Percentiles rank a stretch among this genome's conserved stretches.
phyloP scores from a whole-genome alignment of 2,113 vertebrate genomes.

The Peromyscus polionotus region DNA sequence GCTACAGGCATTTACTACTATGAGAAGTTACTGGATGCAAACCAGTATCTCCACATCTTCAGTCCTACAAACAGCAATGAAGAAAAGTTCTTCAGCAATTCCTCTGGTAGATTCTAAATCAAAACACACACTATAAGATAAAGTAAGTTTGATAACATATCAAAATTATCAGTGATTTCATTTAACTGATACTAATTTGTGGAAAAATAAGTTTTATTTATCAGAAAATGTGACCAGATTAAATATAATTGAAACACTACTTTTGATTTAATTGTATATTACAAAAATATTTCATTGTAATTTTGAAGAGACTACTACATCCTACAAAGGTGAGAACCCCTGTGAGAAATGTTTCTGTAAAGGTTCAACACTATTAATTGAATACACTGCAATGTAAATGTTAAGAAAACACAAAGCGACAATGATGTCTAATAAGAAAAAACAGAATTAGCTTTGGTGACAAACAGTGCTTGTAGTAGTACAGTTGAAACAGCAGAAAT shows the following conservation, averaged over 20 bases:
- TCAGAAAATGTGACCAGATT: not conserved
- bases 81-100: not conserved
- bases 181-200: not conserved
- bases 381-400: not conserved
- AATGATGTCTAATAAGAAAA: not conserved
- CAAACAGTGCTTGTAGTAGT: conserved; percentile 94
- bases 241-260: not conserved
- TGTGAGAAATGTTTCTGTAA: not conserved
- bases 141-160: not conserved
- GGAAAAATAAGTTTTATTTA: not conserved
- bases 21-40: not conserved
- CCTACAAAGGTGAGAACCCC: not conserved
- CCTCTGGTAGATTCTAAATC: not conserved
- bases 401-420: not conserved
- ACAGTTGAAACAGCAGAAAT: conserved; percentile 95
- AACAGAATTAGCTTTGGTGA: conserved; percentile 89
- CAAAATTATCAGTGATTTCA: not conserved
- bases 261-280: not conserved
- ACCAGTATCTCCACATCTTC: not conserved
- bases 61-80: not conserved
- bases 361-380: not conserved
- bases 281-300: not conserved
- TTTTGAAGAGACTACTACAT: not conserved
- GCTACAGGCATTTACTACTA: not conserved
- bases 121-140: not conserved